Evolutionary conservation across 2,888 invertebrate genomes (phyloP), one percentile per base, ranked within the genome.

Genomic region (Chorisops tibialis): DNA sequence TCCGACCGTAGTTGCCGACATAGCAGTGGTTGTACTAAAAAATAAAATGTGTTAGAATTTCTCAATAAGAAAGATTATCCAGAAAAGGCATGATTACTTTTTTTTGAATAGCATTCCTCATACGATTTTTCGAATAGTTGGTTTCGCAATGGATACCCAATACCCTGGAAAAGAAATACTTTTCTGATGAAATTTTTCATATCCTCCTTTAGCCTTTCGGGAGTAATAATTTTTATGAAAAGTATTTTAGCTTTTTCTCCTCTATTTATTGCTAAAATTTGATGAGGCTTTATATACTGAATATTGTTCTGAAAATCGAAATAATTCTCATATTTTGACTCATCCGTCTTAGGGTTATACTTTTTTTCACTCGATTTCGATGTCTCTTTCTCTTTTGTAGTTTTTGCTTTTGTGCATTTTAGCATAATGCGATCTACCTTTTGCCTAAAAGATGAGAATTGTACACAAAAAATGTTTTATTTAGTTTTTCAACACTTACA

Each of bases 181-280:
- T 73, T 72, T 2, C 69, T 68, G 66, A 83, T 81, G 71, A 81
- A 83, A 1, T 79, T 77, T 66, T 82, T 82, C 39, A 91, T 82
- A 64, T 80, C 80, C 43, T 80, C 75, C 68, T 84, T 83, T 56
- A 91, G 81, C 73, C 80, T 81, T 66, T 87, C 84, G 0, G 88
- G 87, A 30, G 93, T 76, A 38, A 81, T 75, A n/a, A 94, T 79
- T 81, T 92, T 93, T 0, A 94, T 87, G 4, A 83, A 82, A 0
- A 96, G 78, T 51, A 85, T 80, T 75, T 94, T 94, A 62, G 87
- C 82, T 65, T 85, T 84, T 76, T 94, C 94, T 0, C 91, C 96
- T 69, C 96, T 82, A 74, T 94, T 94, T 12, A 96, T 83, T 1
- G 96, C 96, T 68, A 96, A 77, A 24, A 91, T 86, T 82, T 94